phyloP scores from a whole-genome alignment of 2,797 vertebrate species.

The Coccyzus lansbergi region DNA sequence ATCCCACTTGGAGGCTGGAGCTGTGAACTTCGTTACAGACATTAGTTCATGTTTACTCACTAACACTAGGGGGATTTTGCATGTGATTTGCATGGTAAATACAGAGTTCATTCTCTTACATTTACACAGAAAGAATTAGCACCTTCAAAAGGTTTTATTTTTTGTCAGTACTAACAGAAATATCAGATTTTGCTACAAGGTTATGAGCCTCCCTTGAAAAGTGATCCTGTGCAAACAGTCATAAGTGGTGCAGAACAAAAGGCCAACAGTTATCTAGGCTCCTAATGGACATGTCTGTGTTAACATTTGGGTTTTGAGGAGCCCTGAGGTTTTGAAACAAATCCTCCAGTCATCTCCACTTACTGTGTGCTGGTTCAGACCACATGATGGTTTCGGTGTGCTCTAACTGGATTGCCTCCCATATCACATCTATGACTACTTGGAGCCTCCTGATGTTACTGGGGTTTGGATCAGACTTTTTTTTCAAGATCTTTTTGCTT shows the following conservation, averaged over 20 bases:
- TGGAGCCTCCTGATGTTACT: neutral
- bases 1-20: neutral
- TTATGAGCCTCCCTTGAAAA: neutral
- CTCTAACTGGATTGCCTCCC: neutral
- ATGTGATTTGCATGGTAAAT: neutral
- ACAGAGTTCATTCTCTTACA: neutral
- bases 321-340: neutral
- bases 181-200: neutral
- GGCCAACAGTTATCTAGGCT: neutral
- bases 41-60: neutral
- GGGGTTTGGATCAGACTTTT: neutral
- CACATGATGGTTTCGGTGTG: accelerated
- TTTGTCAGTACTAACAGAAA: neutral
- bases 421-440: neutral
- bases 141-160: neutral
- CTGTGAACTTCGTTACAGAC: neutral
- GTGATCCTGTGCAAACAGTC: neutral
- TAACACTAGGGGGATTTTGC: neutral
- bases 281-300: neutral
- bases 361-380: neutral
- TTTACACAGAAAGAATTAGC: neutral
- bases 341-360: neutral
- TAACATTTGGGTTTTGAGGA: neutral
- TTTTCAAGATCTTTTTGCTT: neutral
- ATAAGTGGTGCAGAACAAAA: neutral